These are phyloP conservation scores for Bombus sibiricus DNA, from an alignment of 1,140 invertebrate genomes.

Conservation along the genomic window DNA sequence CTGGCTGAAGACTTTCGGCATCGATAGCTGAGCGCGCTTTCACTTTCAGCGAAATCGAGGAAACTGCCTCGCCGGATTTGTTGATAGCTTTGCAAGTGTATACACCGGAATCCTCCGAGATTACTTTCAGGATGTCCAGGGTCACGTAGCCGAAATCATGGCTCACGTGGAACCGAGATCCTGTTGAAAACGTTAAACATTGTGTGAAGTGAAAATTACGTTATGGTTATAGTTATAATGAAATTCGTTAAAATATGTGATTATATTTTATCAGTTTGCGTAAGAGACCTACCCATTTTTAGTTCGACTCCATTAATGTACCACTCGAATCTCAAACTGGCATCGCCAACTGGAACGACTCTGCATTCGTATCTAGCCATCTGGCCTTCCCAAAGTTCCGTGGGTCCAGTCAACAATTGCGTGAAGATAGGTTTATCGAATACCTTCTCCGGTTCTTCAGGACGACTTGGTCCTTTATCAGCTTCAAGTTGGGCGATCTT, in stretches of 20 bases:
- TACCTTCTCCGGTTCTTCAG: conserved; percentile 88
- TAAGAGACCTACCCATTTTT: conserved; percentile 89
- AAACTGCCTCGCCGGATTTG: conserved; percentile 94
- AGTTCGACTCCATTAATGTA: conserved; percentile 96
- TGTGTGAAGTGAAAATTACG: not conserved
- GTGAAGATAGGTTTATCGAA: conserved; percentile 98
- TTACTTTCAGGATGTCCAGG: conserved; percentile 93
- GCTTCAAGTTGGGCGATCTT: conserved; percentile 97
- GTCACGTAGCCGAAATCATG: conserved; percentile 98
- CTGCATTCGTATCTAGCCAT: conserved; percentile 97
- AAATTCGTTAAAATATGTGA: not conserved
- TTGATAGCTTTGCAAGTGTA: conserved; percentile 97
- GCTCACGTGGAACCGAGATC: conserved; percentile 93
- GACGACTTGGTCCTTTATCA: conserved; percentile 83
- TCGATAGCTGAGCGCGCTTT: conserved; percentile 91
- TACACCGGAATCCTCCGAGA: conserved; percentile 94
- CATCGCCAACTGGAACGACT: conserved; percentile 97
- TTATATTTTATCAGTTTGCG: not conserved
- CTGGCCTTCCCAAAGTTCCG: conserved; percentile 96
- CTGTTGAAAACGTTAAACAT: conserved; percentile 76
- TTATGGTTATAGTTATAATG: not conserved
- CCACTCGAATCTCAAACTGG: conserved; percentile 95
- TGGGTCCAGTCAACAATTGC: conserved; percentile 93
- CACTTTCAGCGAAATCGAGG: conserved; percentile 93
- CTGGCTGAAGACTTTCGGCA: conserved; percentile 91